A percentile compares a stretch with the other conserved stretches of the same genome.
These are phyloP conservation scores for Catostylus mosaicus DNA, from an alignment of 30 jellyfish, hydroid and myxozoan genomes.

Conservation along the genomic window DNA sequence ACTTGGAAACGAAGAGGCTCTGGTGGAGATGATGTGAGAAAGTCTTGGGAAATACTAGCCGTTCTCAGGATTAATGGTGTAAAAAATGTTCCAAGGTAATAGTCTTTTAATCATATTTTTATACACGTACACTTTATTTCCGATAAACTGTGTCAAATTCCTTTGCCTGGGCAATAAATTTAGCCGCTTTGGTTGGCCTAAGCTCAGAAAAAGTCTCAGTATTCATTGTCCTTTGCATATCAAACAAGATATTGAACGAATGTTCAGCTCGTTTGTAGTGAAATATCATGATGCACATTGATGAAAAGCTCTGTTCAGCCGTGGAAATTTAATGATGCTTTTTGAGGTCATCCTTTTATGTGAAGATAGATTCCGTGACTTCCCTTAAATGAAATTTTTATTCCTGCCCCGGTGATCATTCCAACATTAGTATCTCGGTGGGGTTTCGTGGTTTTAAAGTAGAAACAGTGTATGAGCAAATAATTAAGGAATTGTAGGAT, in stretches of 20 bases:
- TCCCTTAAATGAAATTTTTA: neutral
- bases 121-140: neutral
- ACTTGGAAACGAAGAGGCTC: slow-evolving; percentile 3
- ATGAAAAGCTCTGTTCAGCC: neutral
- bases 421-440: neutral
- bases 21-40: neutral
- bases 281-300: neutral
- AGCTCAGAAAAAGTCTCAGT: neutral
- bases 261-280: neutral
- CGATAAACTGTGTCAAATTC: neutral
- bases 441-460: no score
- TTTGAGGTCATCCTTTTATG: neutral
- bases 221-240: neutral
- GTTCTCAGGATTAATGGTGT: neutral
- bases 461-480: no score
- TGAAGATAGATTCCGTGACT: neutral
- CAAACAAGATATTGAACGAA: neutral
- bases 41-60: neutral
- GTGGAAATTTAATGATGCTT: neutral
- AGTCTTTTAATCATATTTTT: neutral
- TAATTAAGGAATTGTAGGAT: no score
- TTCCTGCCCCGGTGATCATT: neutral
- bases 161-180: no score
- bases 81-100: neutral
- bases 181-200: neutral